Percentiles rank a stretch among this genome's conserved stretches.
Evolutionary conservation across 2,113 vertebrate species (phyloP).

Genomic region (Craseonycteris thonglongyai): DNA sequence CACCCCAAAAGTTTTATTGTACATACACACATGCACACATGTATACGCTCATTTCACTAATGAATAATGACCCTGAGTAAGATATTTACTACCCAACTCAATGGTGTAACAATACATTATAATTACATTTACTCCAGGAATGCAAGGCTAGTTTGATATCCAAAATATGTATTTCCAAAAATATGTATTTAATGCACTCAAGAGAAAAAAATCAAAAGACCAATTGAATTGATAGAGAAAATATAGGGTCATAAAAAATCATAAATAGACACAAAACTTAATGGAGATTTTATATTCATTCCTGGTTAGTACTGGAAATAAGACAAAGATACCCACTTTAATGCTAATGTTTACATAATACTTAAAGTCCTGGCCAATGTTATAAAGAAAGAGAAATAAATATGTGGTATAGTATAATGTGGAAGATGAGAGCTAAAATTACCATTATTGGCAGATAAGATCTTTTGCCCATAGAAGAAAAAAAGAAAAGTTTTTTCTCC

Average conservation of each 20-base stretch:
- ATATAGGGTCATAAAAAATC: neutral
- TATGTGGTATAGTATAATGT: neutral
- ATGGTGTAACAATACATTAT: neutral
- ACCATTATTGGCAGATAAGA: conserved; percentile 2
- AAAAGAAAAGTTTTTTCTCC: too few species aligned
- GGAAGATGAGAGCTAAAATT: neutral
- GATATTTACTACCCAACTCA: neutral
- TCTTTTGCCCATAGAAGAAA: neutral
- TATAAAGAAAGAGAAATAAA: neutral
- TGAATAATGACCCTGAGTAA: neutral
- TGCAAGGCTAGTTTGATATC: neutral
- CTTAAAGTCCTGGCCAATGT: neutral
- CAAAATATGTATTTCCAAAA: neutral
- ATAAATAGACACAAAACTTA: neutral
- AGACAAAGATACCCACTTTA: neutral
- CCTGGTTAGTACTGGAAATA: neutral
- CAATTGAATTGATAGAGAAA: neutral
- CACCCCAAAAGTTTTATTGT: neutral
- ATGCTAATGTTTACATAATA: neutral
- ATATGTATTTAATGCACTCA: neutral
- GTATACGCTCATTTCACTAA: neutral
- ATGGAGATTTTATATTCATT: neutral
- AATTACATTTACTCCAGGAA: neutral
- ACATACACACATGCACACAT: neutral
- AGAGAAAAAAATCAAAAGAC: conserved; percentile 1